Percentiles rank a stretch among this genome's conserved stretches.
These are phyloP conservation scores for Eilema sororculum DNA, from an alignment of 2,888 invertebrate genomes.

Conservation along the genomic window DNA sequence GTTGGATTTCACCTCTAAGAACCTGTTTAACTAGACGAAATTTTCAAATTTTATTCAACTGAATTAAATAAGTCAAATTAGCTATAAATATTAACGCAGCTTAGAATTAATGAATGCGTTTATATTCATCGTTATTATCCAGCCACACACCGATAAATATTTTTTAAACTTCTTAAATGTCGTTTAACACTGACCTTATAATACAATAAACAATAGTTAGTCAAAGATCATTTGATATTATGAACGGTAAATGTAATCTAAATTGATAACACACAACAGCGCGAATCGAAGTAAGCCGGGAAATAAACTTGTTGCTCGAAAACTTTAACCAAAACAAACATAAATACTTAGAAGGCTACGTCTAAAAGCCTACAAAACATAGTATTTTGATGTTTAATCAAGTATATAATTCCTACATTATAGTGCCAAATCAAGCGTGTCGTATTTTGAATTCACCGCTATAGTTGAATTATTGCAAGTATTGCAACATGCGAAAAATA, in stretches of 20 bases:
- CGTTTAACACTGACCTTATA: background rate
- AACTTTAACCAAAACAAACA: background rate
- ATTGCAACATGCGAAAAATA: constrained; percentile 13
- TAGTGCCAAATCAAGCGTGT: background rate
- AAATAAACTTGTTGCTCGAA: constrained; percentile 1
- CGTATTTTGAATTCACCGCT: background rate
- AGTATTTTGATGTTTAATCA: background rate
- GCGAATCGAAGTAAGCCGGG: background rate
- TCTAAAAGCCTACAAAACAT: background rate
- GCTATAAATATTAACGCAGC: background rate
- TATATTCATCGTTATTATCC: background rate
- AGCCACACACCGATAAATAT: background rate
- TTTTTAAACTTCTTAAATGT: background rate
- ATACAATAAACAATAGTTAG: background rate
- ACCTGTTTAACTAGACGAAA: too few relatives aligned
- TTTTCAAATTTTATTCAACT: background rate
- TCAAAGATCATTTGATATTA: background rate
- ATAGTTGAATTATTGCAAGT: background rate
- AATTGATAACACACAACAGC: background rate
- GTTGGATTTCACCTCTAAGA: too few relatives aligned
- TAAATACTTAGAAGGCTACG: background rate
- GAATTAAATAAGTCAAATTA: background rate
- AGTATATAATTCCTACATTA: background rate
- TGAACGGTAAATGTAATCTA: background rate
- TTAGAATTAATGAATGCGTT: too few relatives aligned